Conservation (phyloP, 2,797 vertebrate species). For the Hippocampus kuda region DNA sequence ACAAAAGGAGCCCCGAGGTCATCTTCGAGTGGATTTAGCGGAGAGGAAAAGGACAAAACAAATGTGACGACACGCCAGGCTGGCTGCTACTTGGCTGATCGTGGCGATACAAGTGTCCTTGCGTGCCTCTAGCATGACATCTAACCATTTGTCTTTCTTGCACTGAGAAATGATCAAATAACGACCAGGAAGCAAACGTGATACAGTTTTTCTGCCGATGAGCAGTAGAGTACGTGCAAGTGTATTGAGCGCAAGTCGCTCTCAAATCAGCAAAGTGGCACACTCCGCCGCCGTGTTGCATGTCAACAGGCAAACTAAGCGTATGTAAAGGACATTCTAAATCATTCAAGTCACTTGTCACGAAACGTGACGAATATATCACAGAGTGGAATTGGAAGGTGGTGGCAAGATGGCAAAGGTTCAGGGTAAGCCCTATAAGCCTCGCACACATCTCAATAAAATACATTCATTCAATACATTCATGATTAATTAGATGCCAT, state of each 20-base stretch:
- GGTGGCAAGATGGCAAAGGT: not conserved
- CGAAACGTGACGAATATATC: conserved; percentile 39
- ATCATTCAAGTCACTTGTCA: conserved; percentile 51
- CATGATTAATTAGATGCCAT: conserved; percentile 35
- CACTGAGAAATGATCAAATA: not conserved
- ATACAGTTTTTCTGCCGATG: conserved; percentile 21
- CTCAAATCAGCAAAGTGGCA: conserved; percentile 60
- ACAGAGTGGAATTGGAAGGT: conserved; percentile 19
- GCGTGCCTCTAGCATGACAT: conserved; percentile 23
- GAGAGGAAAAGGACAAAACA: conserved; percentile 30
- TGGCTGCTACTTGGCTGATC: not conserved
- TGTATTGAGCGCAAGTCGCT: conserved; percentile 44
- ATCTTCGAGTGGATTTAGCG: conserved; percentile 12
- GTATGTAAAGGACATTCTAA: conserved; percentile 50
- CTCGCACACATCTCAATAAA: conserved; percentile 47
- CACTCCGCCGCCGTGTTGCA: conserved; percentile 27
- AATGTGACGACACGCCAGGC: conserved; percentile 12
- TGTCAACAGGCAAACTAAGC: conserved; percentile 51
- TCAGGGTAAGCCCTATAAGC: conserved; percentile 28
- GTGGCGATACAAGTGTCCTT: conserved; percentile 10
- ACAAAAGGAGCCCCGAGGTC: conserved; percentile 43
- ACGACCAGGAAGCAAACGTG: not conserved
- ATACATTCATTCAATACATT: conserved; percentile 32
- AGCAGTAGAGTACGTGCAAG: conserved; percentile 17
- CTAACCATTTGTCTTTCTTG: conserved; percentile 7